Evolutionary conservation across 2,797 vertebrate genomes (phyloP).

Genomic region (Anniella stebbinsi): DNA sequence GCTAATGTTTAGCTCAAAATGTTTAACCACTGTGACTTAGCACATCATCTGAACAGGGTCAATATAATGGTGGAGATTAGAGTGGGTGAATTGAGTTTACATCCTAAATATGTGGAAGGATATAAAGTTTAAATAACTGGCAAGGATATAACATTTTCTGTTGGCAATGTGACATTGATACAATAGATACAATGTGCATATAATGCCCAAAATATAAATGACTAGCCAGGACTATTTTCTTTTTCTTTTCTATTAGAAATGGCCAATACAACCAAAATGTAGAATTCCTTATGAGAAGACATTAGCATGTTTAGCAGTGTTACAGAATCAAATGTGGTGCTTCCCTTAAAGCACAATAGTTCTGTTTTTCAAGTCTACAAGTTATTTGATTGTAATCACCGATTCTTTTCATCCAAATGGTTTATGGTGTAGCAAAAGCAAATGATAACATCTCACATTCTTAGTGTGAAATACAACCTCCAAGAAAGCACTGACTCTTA

Average conservation of each 20-base stretch:
- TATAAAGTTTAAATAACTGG: not conserved
- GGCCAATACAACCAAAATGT: not conserved
- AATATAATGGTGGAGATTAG: not conserved
- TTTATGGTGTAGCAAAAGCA: conserved; percentile 58
- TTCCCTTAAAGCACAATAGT: conserved; percentile 59
- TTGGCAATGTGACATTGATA: not conserved
- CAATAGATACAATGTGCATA: not conserved
- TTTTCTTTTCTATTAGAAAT: not conserved
- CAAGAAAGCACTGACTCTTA: conserved; percentile 19
- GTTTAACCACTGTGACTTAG: too few relatives aligned
- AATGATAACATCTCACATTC: conserved; percentile 47
- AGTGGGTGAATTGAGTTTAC: not conserved
- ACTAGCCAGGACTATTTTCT: not conserved
- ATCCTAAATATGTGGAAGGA: not conserved
- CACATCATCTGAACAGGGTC: too few relatives aligned
- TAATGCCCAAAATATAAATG: not conserved
- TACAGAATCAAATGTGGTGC: conserved; percentile 36
- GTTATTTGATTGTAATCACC: conserved; percentile 60
- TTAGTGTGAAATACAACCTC: conserved; percentile 31
- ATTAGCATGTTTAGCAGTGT: conserved; percentile 11
- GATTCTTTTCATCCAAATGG: conserved; percentile 58
- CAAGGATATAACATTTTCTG: not conserved
- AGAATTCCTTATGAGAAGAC: conserved; percentile 17
- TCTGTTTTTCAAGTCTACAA: conserved; percentile 53
- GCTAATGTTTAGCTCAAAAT: too few relatives aligned